phyloP scores from a whole-genome alignment of 2,888 invertebrate species.

The Tetrapedia diversipes region DNA sequence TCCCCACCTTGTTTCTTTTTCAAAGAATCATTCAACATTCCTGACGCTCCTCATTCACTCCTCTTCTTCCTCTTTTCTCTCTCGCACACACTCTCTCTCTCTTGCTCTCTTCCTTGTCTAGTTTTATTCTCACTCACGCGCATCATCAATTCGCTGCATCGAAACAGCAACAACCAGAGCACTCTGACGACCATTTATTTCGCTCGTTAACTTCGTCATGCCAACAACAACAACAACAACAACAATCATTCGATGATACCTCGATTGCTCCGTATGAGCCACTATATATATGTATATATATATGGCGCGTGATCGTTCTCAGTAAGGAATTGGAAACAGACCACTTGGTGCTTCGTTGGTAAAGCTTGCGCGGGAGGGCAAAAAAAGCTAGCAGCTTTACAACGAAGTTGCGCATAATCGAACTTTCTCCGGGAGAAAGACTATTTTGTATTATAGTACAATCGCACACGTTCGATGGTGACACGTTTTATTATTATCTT shows the following conservation, averaged over 20 bases:
- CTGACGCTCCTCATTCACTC: conserved; percentile 28
- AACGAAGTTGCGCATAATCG: conserved; percentile 45
- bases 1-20: conserved; percentile 31
- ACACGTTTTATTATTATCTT: conserved; percentile 33
- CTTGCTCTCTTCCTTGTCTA: conserved; percentile 5
- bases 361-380: conserved; percentile 40
- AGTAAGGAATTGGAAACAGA: conserved; percentile 46
- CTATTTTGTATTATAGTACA: conserved; percentile 3
- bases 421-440: conserved; percentile 29
- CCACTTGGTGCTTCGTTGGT: conserved; percentile 47
- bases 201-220: conserved; percentile 24
- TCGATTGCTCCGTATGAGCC: conserved; percentile 36
- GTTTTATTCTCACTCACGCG: conserved; percentile 4
- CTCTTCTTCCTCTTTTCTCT: conserved; percentile 11
- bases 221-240: conserved; percentile 14
- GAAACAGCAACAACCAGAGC: conserved; percentile 16
- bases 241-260: conserved; percentile 32
- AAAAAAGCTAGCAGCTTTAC: conserved; percentile 41
- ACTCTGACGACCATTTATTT: conserved; percentile 34
- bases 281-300: too few species aligned
- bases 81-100: conserved; percentile 29
- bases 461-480: conserved; percentile 38
- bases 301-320: conserved; percentile 20
- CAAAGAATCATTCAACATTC: conserved; percentile 35
- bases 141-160: conserved; percentile 18